Evolutionary conservation across 2,113 vertebrate genomes (phyloP).

Genomic region (Micronycteris hirsuta): DNA sequence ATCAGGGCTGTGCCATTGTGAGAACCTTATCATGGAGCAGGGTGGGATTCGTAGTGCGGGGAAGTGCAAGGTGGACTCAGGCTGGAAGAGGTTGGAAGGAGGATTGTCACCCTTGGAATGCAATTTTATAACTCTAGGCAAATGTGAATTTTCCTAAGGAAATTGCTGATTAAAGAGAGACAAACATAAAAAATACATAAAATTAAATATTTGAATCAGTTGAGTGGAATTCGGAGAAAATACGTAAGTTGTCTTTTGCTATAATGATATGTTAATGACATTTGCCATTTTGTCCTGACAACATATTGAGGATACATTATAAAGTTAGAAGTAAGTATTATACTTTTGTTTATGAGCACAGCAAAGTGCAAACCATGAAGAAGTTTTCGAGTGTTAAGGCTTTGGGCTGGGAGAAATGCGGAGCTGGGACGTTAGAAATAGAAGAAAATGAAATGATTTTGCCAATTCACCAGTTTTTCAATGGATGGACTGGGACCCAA

Average conservation of each 20-base stretch:
- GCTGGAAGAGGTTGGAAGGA: not conserved
- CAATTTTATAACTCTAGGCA: not conserved
- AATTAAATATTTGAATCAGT: not conserved
- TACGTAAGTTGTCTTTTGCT: not conserved
- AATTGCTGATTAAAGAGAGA: not conserved
- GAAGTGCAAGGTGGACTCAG: not conserved
- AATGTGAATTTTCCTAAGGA: not conserved
- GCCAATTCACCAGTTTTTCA: not conserved
- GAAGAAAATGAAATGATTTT: not conserved
- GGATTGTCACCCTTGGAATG: not conserved
- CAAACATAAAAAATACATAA: not conserved
- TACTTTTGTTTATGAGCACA: not conserved
- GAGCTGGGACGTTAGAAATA: not conserved
- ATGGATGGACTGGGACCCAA: not conserved
- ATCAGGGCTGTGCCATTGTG: not conserved
- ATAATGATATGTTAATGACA: not conserved
- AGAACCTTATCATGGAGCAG: too few species aligned
- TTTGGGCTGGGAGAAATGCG: not conserved
- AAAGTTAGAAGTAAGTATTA: not conserved
- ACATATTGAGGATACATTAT: not conserved
- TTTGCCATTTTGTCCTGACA: not conserved
- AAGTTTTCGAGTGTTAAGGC: not conserved
- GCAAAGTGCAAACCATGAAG: not conserved
- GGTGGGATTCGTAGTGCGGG: not conserved
- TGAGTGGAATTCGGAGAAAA: not conserved